phyloP scores from a whole-genome alignment of 2,888 invertebrate genomes.

The Ennomos erosarius region DNA sequence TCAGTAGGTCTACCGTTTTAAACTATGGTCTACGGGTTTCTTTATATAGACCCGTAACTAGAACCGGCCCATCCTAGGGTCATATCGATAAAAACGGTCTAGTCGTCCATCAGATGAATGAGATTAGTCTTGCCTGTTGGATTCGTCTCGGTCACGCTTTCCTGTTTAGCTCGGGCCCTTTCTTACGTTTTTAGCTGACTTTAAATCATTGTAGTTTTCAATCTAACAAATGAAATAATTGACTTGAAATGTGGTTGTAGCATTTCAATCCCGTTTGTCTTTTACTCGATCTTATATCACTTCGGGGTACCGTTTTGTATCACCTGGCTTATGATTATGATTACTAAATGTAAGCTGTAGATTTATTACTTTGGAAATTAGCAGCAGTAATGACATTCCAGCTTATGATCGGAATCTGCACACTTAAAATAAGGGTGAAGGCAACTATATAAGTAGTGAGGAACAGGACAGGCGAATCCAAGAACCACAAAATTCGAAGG shows the following conservation, averaged over 20 bases:
- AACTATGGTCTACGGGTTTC: too few species aligned
- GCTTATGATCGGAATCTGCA: too few species aligned
- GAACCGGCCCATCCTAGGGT: constrained; percentile 8
- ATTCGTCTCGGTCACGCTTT: constrained; percentile 49
- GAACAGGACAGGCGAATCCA: too few species aligned
- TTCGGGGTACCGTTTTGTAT: background rate
- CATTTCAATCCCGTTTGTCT: constrained; percentile 8
- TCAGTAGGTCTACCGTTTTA: too few species aligned
- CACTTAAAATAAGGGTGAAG: too few species aligned
- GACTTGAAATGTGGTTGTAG: background rate
- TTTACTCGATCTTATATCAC: constrained; percentile 1
- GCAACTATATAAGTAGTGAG: too few species aligned
- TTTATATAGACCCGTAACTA: background rate
- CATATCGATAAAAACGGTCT: constrained; percentile 38
- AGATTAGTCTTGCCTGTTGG: constrained; percentile 42
- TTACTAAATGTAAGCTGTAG: too few species aligned
- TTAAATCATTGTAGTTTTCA: too few species aligned
- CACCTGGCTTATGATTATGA: background rate
- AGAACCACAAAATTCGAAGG: too few species aligned
- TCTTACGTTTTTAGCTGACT: constrained; percentile 9
- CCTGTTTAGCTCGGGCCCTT: constrained; percentile 45
- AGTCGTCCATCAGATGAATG: constrained; percentile 35
- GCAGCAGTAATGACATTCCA: too few species aligned
- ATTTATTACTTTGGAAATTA: too few species aligned
- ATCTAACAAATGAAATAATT: too few species aligned